Percentiles rank a stretch among this genome's conserved stretches.
Evolutionary conservation across 1,140 invertebrate species (phyloP).

Genomic region (Drosophila sucinea): DNA sequence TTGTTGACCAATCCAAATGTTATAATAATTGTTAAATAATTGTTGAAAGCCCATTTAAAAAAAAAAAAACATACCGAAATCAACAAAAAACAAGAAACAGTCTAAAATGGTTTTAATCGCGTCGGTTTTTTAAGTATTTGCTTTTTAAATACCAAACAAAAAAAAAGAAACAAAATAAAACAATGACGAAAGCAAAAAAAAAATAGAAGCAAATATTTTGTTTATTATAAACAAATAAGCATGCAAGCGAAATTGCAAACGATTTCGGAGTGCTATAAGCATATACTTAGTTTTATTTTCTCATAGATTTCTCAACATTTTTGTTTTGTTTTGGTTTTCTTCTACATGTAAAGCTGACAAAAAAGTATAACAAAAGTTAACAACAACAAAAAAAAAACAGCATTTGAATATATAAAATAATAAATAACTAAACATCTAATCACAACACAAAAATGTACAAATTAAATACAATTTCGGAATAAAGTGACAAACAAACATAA

Average conservation of each 20-base stretch:
- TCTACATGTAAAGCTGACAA: not conserved
- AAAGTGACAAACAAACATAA: conserved; percentile 41
- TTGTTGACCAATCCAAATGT: not conserved
- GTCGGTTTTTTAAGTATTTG: not conserved
- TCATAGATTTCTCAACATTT: not conserved
- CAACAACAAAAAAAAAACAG: conserved; percentile 23
- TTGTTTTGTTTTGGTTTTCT: not conserved
- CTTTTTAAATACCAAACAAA: not conserved
- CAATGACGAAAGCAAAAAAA: conserved; percentile 34
- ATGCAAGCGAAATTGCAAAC: not conserved
- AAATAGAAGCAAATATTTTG: conserved; percentile 35
- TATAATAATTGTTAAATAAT: not conserved
- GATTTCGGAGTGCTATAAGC: not conserved
- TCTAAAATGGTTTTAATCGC: not conserved
- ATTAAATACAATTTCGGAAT: conserved; percentile 23
- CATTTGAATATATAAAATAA: not conserved
- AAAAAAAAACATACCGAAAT: not conserved
- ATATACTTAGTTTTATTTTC: not conserved
- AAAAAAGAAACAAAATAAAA: conserved; percentile 5
- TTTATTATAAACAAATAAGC: conserved; percentile 50
- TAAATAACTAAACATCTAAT: not conserved
- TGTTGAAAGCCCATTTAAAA: not conserved
- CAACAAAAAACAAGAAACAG: not conserved
- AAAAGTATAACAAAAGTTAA: not conserved
- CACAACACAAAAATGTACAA: conserved; percentile 46